These are phyloP conservation scores for Arvicanthis niloticus DNA, from an alignment of 2,113 vertebrate genomes.

Conservation along the genomic window DNA sequence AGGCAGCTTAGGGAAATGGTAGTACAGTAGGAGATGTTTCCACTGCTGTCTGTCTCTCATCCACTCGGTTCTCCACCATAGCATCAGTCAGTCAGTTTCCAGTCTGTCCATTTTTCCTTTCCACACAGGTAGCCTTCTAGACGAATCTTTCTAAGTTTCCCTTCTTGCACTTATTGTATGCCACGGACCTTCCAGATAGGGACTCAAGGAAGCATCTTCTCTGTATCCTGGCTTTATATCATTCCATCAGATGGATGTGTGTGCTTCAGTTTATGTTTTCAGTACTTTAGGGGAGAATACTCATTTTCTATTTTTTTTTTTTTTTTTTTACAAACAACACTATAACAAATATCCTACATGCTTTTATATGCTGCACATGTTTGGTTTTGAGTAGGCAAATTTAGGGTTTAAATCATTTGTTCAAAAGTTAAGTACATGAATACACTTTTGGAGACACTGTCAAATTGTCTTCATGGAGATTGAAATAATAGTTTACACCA, in stretches of 20 bases:
- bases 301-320: slow-evolving; percentile 1
- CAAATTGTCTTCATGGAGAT: background rate
- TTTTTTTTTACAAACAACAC: background rate
- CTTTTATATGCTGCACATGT: background rate
- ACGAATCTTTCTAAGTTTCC: background rate
- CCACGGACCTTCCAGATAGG: background rate
- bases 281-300: background rate
- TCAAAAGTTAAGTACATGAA: background rate
- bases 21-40: background rate
- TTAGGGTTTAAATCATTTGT: background rate
- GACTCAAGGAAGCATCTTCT: background rate
- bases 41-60: background rate
- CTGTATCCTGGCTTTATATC: background rate
- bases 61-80: background rate
- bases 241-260: background rate
- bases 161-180: background rate
- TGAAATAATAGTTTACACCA: background rate
- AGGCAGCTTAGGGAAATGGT: background rate
- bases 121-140: background rate
- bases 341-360: background rate
- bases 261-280: background rate
- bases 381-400: background rate
- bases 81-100: background rate
- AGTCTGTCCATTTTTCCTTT: background rate
- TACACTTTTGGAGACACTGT: background rate